Evolutionary conservation across 2,797 vertebrate genomes (phyloP).

Genomic region (Helicolenus hilgendorfi): DNA sequence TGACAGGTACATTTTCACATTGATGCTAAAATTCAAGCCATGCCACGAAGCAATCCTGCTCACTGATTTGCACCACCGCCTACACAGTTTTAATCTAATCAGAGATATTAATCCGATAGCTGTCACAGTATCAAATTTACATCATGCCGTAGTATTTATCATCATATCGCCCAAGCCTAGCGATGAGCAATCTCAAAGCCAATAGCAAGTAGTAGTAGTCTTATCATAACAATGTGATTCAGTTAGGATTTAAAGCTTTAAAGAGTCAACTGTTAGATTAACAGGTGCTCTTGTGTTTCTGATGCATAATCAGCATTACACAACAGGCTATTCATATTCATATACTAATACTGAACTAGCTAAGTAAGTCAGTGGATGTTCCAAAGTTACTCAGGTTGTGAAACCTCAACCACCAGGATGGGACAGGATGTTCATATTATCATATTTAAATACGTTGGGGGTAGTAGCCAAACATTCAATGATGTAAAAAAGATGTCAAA

Average conservation of each 20-base stretch:
- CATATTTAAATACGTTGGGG: neutral
- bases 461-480: neutral
- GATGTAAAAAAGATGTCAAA: too few relatives aligned
- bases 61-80: slow-evolving; percentile 4
- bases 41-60: neutral
- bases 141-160: neutral
- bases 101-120: neutral
- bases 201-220: neutral
- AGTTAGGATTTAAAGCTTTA: neutral
- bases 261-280: neutral
- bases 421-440: neutral
- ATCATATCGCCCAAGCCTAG: neutral
- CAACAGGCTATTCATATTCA: neutral
- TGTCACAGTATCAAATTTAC: neutral
- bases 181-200: neutral
- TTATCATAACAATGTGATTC: too few relatives aligned
- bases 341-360: neutral
- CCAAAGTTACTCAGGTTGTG: neutral
- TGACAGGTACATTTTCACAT: neutral
- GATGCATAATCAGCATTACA: neutral
- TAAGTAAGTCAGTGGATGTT: neutral
- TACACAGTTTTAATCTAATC: neutral
- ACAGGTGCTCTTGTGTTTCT: neutral
- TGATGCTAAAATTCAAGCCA: neutral
- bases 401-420: neutral